Evolutionary conservation across 2,888 invertebrate species (phyloP), one percentile per base, ranked within the genome.

Genomic region (Thera obeliscata): DNA sequence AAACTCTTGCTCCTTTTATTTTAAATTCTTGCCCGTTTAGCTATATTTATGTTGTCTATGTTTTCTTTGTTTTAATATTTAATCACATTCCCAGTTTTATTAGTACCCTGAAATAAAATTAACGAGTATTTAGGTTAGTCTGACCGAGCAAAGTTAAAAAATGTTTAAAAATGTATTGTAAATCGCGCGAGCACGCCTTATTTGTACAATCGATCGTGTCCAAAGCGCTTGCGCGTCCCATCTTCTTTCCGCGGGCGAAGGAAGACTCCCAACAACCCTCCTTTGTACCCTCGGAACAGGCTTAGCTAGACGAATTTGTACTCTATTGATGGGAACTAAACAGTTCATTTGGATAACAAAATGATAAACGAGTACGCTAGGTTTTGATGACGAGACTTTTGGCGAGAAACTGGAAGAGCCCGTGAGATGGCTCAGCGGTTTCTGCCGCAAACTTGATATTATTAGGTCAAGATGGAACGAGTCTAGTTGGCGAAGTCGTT

Each of bases 151-250:
- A 9, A 33, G 33, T 33, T 9, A 50, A 52, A 52, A 52, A 7
- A 9, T 52, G 33, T 52, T 52, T 52, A 2, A 46, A 46, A 46
- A 9, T 46, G 22, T 46, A 57, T 48, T 43, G 68, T 61, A 63
- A 60, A 67, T 65, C 72, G 70, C 56, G 74, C 72, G 67, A 81
- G 80, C 79, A 80, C 83, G 74, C 77, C 78, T 79, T 81, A 82
- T 85, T 86, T 80, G 64, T 61, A 49, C 41, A 71, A 84, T 79
- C 82, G 86, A 91, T 90, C 88, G 84, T 85, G 86, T 67, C 67
- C 70, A 78, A 70, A 76, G 83, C 88, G 89, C 90, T 84, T 83
- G 90, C 90, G 89, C 80, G 77, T 55, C n/a, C 61, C 68, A 56
- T 61, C 71, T 63, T 69, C 63, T 67, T 70, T 74, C 75, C 76